These are phyloP conservation scores for Atethmia centrago DNA, from an alignment of 2,888 invertebrate genomes.

Conservation along the genomic window DNA sequence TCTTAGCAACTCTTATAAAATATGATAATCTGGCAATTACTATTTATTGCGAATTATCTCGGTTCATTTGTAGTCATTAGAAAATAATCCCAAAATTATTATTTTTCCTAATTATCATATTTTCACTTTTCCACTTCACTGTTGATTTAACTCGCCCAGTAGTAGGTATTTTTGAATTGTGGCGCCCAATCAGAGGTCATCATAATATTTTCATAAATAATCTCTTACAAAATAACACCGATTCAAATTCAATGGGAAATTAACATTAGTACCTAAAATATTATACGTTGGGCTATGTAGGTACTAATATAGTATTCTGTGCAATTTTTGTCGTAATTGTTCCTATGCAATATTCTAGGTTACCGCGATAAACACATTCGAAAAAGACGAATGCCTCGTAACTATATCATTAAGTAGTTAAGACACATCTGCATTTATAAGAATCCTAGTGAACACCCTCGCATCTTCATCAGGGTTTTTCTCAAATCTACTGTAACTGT, in stretches of 20 bases:
- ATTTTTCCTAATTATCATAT: constrained; percentile 2
- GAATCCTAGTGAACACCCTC: constrained; percentile 26
- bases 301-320: constrained; percentile 4
- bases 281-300: background rate
- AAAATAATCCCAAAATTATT: background rate
- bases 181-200: background rate
- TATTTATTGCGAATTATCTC: constrained; percentile 49
- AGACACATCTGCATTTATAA: constrained; percentile 42
- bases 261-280: constrained; percentile 6
- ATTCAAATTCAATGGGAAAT: background rate
- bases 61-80: constrained; percentile 29
- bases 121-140: constrained; percentile 23
- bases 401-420: constrained; percentile 32
- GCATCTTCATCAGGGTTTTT: constrained; percentile 22
- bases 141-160: background rate
- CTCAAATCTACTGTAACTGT: background rate
- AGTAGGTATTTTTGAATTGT: background rate
- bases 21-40: constrained; percentile 25
- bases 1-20: constrained; percentile 3
- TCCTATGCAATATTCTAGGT: constrained; percentile 5
- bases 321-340: constrained; percentile 10
- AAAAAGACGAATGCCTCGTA: constrained; percentile 26
- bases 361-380: constrained; percentile 35
- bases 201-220: background rate
- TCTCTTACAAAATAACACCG: background rate